phyloP scores from a whole-genome alignment of 2,113 vertebrate species.

The Garra rufa region DNA sequence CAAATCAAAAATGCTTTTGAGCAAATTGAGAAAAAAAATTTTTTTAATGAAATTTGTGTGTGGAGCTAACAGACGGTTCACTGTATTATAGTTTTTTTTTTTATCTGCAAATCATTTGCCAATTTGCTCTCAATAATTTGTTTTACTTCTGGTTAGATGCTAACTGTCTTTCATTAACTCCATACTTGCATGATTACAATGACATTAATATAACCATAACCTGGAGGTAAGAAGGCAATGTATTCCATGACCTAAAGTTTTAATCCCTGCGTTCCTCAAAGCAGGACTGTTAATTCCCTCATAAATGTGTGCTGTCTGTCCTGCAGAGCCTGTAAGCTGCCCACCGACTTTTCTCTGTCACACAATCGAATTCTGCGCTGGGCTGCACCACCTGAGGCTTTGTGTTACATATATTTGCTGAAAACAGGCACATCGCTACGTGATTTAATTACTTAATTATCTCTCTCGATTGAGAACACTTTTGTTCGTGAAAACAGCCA shows the following conservation, averaged over 20 bases:
- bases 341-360: conserved; percentile 17
- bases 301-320: conserved; percentile 10
- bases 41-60: no score
- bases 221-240: neutral
- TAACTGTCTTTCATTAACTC: neutral
- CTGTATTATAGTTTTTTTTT: no score
- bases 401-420: conserved; percentile 35
- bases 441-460: conserved; percentile 51
- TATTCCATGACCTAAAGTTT: neutral
- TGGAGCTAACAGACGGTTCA: no score
- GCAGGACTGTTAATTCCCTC: neutral
- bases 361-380: neutral
- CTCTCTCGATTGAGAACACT: conserved; percentile 38
- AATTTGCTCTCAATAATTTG: neutral
- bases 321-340: neutral
- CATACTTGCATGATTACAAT: neutral
- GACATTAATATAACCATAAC: neutral
- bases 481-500: conserved; percentile 33
- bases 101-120: neutral
- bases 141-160: neutral
- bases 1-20: neutral
- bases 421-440: conserved; percentile 19
- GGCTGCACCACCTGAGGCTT: conserved; percentile 1
- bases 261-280: conserved; percentile 25
- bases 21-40: no score